Base-by-base conservation (phyloP, 1,140 invertebrate genomes). In the Caerostris darwini region DNA sequence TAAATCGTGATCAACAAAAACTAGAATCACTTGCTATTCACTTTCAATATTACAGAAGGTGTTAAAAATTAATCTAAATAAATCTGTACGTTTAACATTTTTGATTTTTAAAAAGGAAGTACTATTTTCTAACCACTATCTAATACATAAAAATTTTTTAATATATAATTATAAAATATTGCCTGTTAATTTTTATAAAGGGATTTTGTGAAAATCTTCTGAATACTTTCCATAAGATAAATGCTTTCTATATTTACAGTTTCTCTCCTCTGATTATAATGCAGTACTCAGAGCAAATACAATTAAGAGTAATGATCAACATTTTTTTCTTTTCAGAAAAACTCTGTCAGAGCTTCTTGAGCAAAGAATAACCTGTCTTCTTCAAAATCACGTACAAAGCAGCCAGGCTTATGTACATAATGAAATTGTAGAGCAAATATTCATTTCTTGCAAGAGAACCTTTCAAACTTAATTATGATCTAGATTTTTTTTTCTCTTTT, bases 381-480 rank as follows among this genome's bases (percentile, higher is more conserved):
- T 10, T 83, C 10, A 50, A 77, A 50, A n/a, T 83, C 82, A 58
- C 82, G 82, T 57, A n/a, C 82, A 19, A 14, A 83, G 19, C 50
- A 64, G 14, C 10, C 53, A 7, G 64, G 59, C 5, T n/a, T 88
- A 53, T 64, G 86, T 88, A 88, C 86, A 88, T 64, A 88, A 64
- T 53, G 86, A 88, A 57, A 88, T 88, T 88, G 86, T 67, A 57
- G 53, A 7, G 59, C 59, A 88, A 88, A 88, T 54, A 64, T 88
- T 88, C 86, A 61, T 64, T 88, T 88, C 14, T 61, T 34, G 8
- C 50, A 12, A 57, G 54, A 53, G 58, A 64, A 88, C 19, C 86
- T 64, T 88, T 34, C 7, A 64, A 88, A 88, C 61, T 64, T 88
- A 88, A 88, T 88, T 88, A 88, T 53, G 34, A 53, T 88, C 61